phyloP scores from a whole-genome alignment of 2,113 vertebrate species.

The Vidua macroura region DNA sequence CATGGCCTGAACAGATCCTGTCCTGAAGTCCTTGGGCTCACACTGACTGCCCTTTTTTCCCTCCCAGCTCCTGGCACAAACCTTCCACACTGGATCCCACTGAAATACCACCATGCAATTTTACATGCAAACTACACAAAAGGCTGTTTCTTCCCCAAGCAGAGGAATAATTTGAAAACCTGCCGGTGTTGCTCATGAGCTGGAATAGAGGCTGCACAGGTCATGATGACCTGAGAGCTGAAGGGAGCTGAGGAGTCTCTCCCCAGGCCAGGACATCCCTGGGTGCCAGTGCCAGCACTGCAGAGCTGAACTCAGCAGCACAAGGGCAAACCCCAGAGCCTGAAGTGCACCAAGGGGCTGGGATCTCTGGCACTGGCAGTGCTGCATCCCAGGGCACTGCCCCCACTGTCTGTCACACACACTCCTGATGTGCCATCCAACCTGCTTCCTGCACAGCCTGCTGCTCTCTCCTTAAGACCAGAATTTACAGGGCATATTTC shows the following conservation, averaged over 20 bases:
- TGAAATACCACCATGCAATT: background rate
- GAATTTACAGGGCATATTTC: slow-evolving; percentile 7
- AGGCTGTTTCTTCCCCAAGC: background rate
- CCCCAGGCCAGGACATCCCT: background rate
- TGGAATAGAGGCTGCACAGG: background rate
- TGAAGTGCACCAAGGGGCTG: background rate
- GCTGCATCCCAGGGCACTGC: background rate
- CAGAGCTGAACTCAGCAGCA: background rate
- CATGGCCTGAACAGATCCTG: background rate
- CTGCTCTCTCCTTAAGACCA: background rate
- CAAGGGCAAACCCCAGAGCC: background rate
- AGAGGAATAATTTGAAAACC: background rate
- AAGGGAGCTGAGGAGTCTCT: background rate
- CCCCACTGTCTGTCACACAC: background rate
- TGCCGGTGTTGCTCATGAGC: background rate
- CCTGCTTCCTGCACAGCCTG: background rate
- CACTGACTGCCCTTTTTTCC: rapidly evolving
- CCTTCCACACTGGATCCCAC: background rate
- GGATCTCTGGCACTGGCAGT: background rate
- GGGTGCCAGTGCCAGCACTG: background rate
- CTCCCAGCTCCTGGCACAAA: background rate
- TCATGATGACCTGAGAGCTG: background rate
- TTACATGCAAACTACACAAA: background rate
- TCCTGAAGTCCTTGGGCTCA: background rate
- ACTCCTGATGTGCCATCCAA: background rate